phyloP scores from a whole-genome alignment of 2,797 vertebrate genomes.

The Argentina silus region DNA sequence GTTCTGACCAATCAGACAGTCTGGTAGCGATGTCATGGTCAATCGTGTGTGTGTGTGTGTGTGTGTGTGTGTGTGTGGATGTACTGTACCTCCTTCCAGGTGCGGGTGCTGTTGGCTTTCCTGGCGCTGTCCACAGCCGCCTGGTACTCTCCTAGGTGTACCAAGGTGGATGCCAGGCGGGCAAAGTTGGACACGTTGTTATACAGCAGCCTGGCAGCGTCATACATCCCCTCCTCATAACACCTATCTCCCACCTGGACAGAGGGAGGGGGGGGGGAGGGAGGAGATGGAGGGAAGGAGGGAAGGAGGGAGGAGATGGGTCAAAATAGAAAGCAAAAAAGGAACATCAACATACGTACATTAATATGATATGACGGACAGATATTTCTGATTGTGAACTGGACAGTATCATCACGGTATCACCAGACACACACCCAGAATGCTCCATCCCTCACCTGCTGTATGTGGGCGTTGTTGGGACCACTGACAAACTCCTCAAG shows the following conservation, averaged over 20 bases:
- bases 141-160: conserved; percentile 93
- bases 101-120: conserved; percentile 93
- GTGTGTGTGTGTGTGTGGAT: conserved; percentile 4
- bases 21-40: too few relatives aligned
- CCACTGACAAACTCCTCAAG: conserved; percentile 89
- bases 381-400: not conserved
- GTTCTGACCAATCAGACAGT: too few relatives aligned
- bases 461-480: conserved; percentile 90
- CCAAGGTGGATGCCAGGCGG: conserved; percentile 89
- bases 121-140: conserved; percentile 91
- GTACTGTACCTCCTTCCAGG: conserved; percentile 89
- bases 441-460: conserved; percentile 76
- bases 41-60: not conserved
- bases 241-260: conserved; percentile 78
- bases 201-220: conserved; percentile 90
- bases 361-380: too few relatives aligned
- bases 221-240: conserved; percentile 91
- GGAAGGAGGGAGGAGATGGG: not conserved
- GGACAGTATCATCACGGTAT: not conserved
- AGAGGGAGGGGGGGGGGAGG: conserved; percentile 19
- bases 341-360: too few relatives aligned
- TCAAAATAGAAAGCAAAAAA: not conserved
- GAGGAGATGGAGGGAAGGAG: not conserved
- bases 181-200: conserved; percentile 93
- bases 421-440: too few relatives aligned